phyloP scores from a whole-genome alignment of 1,140 invertebrate species.

The Scaptodrosophila lebanonensis region DNA sequence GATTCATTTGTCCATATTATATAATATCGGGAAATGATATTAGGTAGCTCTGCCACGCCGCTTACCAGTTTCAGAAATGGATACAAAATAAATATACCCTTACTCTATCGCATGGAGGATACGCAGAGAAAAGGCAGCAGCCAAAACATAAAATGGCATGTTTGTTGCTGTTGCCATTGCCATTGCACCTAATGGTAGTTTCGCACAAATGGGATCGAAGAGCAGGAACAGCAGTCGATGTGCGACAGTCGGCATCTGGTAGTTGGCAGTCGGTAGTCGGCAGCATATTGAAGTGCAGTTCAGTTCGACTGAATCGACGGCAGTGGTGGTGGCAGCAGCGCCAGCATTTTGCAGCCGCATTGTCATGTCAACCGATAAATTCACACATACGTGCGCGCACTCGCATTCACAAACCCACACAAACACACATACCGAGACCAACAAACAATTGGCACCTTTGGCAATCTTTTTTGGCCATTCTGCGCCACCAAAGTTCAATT shows the following conservation, averaged over 20 bases:
- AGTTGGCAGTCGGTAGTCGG: conserved; percentile 42
- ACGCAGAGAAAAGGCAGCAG: too few relatives aligned
- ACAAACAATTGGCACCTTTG: conserved; percentile 74
- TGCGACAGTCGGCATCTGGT: conserved; percentile 1
- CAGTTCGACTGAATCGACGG: conserved; percentile 7
- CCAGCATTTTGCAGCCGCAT: conserved; percentile 74
- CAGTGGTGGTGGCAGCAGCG: conserved; percentile 11
- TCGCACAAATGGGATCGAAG: conserved; percentile 63
- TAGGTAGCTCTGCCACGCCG: too few relatives aligned
- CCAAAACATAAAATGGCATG: conserved; percentile 46
- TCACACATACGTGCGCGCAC: conserved; percentile 52
- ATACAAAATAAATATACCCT: too few relatives aligned
- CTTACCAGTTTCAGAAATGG: too few relatives aligned
- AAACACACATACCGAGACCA: conserved; percentile 23
- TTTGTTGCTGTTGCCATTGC: conserved; percentile 39
- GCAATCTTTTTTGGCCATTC: conserved; percentile 61
- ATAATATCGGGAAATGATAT: too few relatives aligned
- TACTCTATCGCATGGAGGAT: too few relatives aligned
- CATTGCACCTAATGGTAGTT: conserved; percentile 62
- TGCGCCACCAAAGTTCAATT: conserved; percentile 56
- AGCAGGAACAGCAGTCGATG: conserved; percentile 23
- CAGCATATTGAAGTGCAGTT: conserved; percentile 69
- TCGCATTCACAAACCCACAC: background rate
- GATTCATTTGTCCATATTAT: too few relatives aligned
- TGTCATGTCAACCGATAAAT: conserved; percentile 75